Evolutionary conservation across 2,888 invertebrate genomes (phyloP).

Genomic region (Scaptomyza polygonia): DNA sequence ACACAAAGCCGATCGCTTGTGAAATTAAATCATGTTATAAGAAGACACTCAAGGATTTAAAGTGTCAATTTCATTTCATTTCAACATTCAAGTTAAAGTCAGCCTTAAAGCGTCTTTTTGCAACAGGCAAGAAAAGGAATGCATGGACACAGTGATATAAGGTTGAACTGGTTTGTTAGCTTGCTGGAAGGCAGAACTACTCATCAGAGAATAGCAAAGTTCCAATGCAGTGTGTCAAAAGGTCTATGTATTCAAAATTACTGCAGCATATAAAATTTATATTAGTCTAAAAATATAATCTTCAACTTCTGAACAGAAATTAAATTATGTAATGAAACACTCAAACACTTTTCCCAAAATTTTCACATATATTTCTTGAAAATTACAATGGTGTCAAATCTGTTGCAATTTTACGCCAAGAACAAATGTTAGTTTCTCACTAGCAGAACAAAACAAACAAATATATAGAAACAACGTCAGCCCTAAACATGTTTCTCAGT

Average conservation of each 20-base stretch:
- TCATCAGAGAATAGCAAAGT: no score
- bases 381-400: conserved; percentile 42
- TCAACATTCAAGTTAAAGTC: background rate
- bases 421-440: conserved; percentile 35
- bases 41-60: no score
- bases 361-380: conserved; percentile 6
- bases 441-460: conserved; percentile 18
- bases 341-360: background rate
- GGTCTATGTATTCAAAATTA: background rate
- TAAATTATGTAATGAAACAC: no score
- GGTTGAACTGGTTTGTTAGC: conserved; percentile 11
- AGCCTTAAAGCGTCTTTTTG: background rate
- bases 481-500: conserved; percentile 5
- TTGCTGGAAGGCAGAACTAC: no score
- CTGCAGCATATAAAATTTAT: background rate
- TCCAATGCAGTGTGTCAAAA: no score
- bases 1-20: conserved; percentile 27
- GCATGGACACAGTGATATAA: no score
- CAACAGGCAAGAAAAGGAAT: background rate
- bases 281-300: background rate
- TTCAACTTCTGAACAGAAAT: no score
- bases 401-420: conserved; percentile 30
- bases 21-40: conserved; percentile 15
- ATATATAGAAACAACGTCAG: conserved; percentile 8
- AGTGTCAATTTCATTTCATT: no score